Evolutionary conservation across 2,888 invertebrate genomes (phyloP).

Genomic region (Lasioglossum malachurum): DNA sequence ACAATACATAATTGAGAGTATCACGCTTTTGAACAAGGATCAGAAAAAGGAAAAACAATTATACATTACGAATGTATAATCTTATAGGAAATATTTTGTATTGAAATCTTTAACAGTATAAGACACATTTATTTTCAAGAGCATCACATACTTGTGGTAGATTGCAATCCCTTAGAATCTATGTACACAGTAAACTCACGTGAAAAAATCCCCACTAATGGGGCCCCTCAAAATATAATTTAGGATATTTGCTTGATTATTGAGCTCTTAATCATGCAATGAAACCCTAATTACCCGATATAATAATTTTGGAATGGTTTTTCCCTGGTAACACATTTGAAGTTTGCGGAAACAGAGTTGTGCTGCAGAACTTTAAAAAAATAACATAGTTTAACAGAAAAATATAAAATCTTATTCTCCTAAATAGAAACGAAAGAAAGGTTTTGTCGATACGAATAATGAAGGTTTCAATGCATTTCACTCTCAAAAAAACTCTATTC

Average conservation of each 20-base stretch:
- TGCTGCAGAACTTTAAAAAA: neutral
- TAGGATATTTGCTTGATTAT: constrained; percentile 36
- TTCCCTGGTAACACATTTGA: neutral
- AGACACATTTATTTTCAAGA: constrained; percentile 82
- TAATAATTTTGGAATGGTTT: neutral
- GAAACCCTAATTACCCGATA: constrained; percentile 27
- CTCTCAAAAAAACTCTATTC: constrained; percentile 5
- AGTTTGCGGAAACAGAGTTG: neutral
- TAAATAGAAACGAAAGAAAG: neutral
- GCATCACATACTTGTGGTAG: constrained; percentile 63
- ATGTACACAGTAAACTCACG: constrained; percentile 58
- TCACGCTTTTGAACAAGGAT: constrained; percentile 1
- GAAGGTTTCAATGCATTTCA: constrained; percentile 26
- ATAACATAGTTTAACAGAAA: neutral
- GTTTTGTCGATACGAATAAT: constrained; percentile 18
- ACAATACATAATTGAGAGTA: neutral
- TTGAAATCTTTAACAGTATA: constrained; percentile 76
- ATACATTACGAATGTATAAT: constrained; percentile 46
- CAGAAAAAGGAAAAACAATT: constrained; percentile 32
- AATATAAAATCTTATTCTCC: neutral
- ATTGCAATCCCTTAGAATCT: constrained; percentile 64
- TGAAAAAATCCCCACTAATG: constrained; percentile 54
- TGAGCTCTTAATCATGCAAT: constrained; percentile 40
- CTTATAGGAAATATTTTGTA: constrained; percentile 33
- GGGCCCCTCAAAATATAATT: constrained; percentile 41